These are phyloP conservation scores for Gari tellinella DNA, from an alignment of 2,888 invertebrate genomes.

Conservation along the genomic window DNA sequence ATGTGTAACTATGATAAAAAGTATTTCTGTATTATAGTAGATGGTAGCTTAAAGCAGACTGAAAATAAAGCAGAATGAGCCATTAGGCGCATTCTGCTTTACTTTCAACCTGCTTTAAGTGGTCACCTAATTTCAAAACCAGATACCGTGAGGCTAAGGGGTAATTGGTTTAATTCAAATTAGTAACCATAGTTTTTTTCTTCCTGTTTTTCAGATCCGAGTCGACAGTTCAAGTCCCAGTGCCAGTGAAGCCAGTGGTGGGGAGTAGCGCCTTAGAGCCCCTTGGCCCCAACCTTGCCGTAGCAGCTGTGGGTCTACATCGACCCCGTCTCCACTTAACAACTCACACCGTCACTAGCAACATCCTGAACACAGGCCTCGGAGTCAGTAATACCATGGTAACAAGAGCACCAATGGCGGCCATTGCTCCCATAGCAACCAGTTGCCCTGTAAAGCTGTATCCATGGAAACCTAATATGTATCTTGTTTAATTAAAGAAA, in stretches of 20 bases:
- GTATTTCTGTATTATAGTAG: no score
- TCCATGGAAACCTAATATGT: slow-evolving; percentile 62
- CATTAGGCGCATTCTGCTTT: no score
- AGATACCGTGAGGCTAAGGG: no score
- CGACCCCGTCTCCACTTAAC: slow-evolving; percentile 29
- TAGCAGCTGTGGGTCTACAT: slow-evolving; percentile 37
- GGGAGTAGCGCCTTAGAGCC: slow-evolving; percentile 44
- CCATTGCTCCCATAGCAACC: slow-evolving; percentile 30
- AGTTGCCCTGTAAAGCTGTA: slow-evolving; percentile 54
- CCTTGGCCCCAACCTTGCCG: slow-evolving; percentile 19
- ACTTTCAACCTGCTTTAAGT: no score
- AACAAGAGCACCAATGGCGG: slow-evolving; percentile 40
- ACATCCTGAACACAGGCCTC: slow-evolving; percentile 30
- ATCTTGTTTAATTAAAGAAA: slow-evolving; percentile 36
- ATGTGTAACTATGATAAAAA: no score
- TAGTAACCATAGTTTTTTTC: no score
- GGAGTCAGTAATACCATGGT: slow-evolving; percentile 28
- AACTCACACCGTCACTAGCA: slow-evolving; percentile 38
- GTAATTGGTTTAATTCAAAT: no score
- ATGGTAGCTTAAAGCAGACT: no score
- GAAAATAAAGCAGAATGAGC: no score
- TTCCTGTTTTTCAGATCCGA: slow-evolving; percentile 50
- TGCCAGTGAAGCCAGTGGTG: slow-evolving; percentile 60
- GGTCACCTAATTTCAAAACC: no score
- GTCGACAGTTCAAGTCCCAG: slow-evolving; percentile 56